Conservation (phyloP, 1,140 invertebrate genomes). For the Drosophila malerkotliana region DNA sequence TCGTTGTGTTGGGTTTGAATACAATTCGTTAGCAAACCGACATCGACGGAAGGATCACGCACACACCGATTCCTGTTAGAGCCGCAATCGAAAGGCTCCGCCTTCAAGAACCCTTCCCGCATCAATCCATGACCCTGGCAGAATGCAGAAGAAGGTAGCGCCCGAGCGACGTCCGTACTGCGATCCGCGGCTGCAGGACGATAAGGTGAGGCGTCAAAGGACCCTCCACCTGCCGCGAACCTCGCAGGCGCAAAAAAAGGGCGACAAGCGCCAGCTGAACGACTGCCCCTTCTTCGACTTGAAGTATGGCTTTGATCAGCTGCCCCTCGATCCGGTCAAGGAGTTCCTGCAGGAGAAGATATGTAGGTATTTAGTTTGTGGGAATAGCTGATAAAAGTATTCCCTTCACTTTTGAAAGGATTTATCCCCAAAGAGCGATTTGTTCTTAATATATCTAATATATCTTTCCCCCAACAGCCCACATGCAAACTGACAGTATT, state of each 20-base stretch:
- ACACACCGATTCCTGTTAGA: conserved; percentile 13
- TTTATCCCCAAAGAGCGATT: no score
- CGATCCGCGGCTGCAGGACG: conserved; percentile 55
- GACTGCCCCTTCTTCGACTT: conserved; percentile 78
- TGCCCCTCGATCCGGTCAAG: conserved; percentile 77
- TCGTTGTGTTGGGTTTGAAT: conserved; percentile 52
- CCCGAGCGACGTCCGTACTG: conserved; percentile 68
- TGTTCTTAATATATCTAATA: no score
- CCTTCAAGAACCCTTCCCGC: neutral
- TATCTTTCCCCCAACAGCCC: conserved; percentile 36
- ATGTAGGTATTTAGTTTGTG: conserved; percentile 12
- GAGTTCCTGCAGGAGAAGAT: conserved; percentile 75
- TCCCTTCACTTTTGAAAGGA: no score
- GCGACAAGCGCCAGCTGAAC: conserved; percentile 61
- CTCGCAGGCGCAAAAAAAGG: conserved; percentile 31
- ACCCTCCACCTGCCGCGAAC: conserved; percentile 22
- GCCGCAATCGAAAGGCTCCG: neutral
- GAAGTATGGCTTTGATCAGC: conserved; percentile 69
- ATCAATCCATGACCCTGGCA: conserved; percentile 2
- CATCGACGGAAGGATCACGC: conserved; percentile 24
- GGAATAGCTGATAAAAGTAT: no score
- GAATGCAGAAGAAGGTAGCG: conserved; percentile 52
- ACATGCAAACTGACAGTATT: conserved; percentile 73
- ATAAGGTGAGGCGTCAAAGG: conserved; percentile 34
- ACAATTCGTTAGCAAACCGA: conserved; percentile 24